Evolutionary conservation across 1,140 invertebrate genomes (phyloP), one percentile per base, ranked within the genome.

Genomic region (Glossosoma conforme): DNA sequence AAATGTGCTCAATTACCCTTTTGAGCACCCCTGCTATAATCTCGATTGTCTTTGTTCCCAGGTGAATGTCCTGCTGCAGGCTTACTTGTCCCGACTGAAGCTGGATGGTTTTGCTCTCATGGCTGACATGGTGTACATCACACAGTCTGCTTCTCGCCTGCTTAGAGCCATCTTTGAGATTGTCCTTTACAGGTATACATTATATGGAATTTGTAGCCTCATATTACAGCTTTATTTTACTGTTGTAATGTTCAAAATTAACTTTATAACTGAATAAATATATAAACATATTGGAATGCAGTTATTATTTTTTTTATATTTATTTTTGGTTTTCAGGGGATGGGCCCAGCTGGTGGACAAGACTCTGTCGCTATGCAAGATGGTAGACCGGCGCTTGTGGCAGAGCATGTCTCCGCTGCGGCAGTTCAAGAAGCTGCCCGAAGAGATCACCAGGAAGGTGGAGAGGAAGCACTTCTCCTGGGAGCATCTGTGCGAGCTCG

Each of bases 101-200:
- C 74, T 99, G 25, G 97, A 99, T 68, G 96, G 97, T 10, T 98
- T 99, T 70, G 95, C 96, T 1, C 72, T 99, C 2, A 97, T 98
- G 91, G 91, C 94, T 0, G 97, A 99, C 69, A 99, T 99, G 97
- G 93, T 99, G 0, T 99, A 93, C 64, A 93, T 99, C 0, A 98
- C 97, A 0, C 97, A 99, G 70, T 98, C 94, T 4, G 97, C 97
- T 1, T 86, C 90, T 2, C 78, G 97, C 44, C 75, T 99, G 3
- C 90, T 99, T 78, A 73, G 97, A 59, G 97, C 97, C 1, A 96
- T 99, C 43, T 99, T 90, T 74, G 97, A 99, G 75, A 99, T 99
- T 60, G 91, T 87, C 0, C 61, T 87, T 6, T 78, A 81, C 30
- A 70, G 68, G 60, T 67, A n/a, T n/a, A n/a, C n/a, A n/a, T n/a